Evolutionary conservation across 2,888 invertebrate genomes (phyloP).

Genomic region (Tricholauxania praeusta): DNA sequence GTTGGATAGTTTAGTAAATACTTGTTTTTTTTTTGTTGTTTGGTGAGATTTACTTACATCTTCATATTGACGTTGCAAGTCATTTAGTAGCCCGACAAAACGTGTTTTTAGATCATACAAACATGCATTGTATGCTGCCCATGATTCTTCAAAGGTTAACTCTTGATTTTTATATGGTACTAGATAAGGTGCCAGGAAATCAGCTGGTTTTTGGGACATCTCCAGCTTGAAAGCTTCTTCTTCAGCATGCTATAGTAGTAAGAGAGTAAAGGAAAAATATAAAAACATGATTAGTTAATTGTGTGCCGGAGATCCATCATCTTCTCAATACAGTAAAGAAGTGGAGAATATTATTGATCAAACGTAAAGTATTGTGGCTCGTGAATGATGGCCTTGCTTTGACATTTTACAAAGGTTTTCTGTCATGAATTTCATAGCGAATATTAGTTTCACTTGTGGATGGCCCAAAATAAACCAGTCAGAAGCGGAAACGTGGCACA

Average conservation of each 20-base stretch:
- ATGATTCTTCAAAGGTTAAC: constrained; percentile 58
- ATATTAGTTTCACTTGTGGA: too few species aligned
- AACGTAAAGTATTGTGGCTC: too few species aligned
- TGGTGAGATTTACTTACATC: constrained; percentile 66
- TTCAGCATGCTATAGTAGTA: constrained; percentile 54
- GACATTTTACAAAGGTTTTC: too few species aligned
- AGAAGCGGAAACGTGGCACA: too few species aligned
- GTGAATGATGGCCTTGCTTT: too few species aligned
- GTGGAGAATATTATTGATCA: too few species aligned
- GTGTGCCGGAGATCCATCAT: too few species aligned
- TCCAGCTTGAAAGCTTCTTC: constrained; percentile 66
- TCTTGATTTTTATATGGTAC: constrained; percentile 65
- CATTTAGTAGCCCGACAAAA: constrained; percentile 74
- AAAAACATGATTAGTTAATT: too few species aligned
- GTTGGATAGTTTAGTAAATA: constrained; percentile 15
- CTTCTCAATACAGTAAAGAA: too few species aligned
- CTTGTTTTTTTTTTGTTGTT: neutral
- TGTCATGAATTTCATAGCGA: too few species aligned
- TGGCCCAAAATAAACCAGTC: too few species aligned
- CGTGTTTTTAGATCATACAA: constrained; percentile 76
- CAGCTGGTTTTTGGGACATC: constrained; percentile 70
- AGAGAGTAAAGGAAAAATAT: neutral
- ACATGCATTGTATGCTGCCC: constrained; percentile 68
- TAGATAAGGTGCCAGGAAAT: constrained; percentile 74
- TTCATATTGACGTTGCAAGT: constrained; percentile 77